phyloP scores from a whole-genome alignment of 2,797 vertebrate species.

The Erpetoichthys calabaricus region DNA sequence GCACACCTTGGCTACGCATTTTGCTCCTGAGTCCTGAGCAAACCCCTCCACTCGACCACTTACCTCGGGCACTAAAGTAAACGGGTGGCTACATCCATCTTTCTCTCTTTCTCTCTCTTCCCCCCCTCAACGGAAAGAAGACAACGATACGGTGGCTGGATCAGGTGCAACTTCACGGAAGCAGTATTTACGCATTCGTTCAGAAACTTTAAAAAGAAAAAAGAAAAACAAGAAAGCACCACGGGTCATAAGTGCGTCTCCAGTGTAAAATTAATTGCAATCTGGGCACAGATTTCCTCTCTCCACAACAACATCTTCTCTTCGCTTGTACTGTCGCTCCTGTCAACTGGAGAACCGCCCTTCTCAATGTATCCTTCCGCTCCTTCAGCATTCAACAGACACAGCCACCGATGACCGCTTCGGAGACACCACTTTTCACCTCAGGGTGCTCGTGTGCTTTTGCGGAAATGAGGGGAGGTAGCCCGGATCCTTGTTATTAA shows the following conservation, averaged over 20 bases:
- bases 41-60: conserved; percentile 22
- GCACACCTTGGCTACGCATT: too few relatives aligned
- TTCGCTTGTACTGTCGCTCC: conserved; percentile 27
- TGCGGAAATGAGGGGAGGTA: too few relatives aligned
- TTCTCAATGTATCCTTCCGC: conserved; percentile 44
- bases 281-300: conserved; percentile 23
- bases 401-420: conserved; percentile 19
- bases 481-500: too few relatives aligned
- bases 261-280: conserved; percentile 17
- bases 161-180: conserved; percentile 28
- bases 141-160: conserved; percentile 18
- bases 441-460: too few relatives aligned
- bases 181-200: conserved; percentile 7
- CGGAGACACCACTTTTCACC: conserved; percentile 4
- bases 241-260: conserved; percentile 22
- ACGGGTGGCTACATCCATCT: conserved; percentile 29
- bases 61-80: conserved; percentile 38
- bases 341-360: conserved; percentile 17
- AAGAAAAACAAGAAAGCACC: not conserved
- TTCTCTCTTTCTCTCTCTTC: conserved; percentile 9
- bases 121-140: conserved; percentile 23
- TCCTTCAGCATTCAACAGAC: conserved; percentile 24
- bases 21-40: too few relatives aligned
- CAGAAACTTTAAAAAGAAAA: too few relatives aligned
- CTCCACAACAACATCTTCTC: conserved; percentile 23